Evolutionary conservation across 2,113 vertebrate genomes (phyloP), one percentile per base, ranked within the genome.

Genomic region (Clarias macrocephalus): DNA sequence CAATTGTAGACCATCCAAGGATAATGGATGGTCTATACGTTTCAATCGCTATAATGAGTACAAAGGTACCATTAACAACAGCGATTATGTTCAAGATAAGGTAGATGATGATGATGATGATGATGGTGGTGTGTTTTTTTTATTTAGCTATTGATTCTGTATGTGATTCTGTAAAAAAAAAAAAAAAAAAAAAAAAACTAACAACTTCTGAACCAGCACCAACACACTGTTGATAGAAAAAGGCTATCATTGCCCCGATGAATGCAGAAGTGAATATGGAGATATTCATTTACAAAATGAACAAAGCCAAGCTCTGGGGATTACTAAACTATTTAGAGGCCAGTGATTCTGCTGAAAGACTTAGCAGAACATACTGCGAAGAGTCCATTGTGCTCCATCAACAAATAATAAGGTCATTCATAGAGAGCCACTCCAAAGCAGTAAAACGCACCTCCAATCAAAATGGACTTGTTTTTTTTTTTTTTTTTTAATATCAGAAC

Each of bases 261-360:
- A 11, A 73, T 56, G 30, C 9, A 60, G 57, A 42, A 6, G 56
- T 19, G 77, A 83, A 83, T 52, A 15, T 54, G 10, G 63, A 70
- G 63, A 83, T 72, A 23, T 84, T 72, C 19, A 68, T 85, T 75
- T 85, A 57, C 83, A 85, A 85, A 85, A 13, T 75, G 56, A 75
- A 60, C 12, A 37, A 73, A 85, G 56, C 33, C 30, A 60, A 85
- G 56, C 70, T 57, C 70, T 81, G 70, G 28, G 66, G n/a, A 84
- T 59, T 23, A 28, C 19, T 59, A 37, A 75, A 84, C 68, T 56
- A 48, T 73, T 73, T 42, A 68, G 25, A 83, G 15, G 56, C 70
- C 68, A 85, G 48, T 42, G 75, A 75, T 75, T 57, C 3, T 75
- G 57, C 6, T 73, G 42, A 75, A 42, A 85, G 83, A 25, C 66